These are phyloP conservation scores for Recurvirostra avosetta DNA, from an alignment of 2,113 vertebrate genomes.

Conservation along the genomic window DNA sequence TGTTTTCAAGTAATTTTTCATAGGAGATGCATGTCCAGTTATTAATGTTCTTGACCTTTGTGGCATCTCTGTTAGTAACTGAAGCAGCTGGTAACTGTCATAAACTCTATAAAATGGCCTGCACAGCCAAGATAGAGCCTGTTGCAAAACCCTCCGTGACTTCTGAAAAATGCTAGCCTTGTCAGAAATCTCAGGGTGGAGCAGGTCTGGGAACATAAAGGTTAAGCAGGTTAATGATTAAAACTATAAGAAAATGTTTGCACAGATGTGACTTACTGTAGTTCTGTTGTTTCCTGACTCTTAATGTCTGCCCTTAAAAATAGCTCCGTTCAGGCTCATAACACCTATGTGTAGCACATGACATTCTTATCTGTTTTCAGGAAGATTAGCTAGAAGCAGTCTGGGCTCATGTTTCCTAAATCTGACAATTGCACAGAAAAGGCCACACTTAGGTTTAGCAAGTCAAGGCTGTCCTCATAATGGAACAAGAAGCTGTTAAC, in stretches of 20 bases:
- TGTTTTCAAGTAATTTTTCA: neutral
- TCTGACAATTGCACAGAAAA: neutral
- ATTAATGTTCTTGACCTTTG: neutral
- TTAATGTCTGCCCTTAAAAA: neutral
- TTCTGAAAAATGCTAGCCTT: slow-evolving; percentile 2
- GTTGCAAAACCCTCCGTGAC: neutral
- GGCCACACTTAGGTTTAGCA: neutral
- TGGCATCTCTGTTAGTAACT: neutral
- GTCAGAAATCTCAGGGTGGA: slow-evolving; percentile 6
- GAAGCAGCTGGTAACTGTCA: neutral
- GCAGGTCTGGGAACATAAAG: neutral
- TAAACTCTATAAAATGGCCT: neutral
- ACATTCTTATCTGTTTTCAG: neutral
- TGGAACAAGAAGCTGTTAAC: neutral
- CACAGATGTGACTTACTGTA: neutral
- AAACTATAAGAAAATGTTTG: neutral
- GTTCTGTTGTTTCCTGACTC: neutral
- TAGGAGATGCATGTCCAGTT: neutral
- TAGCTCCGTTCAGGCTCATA: neutral
- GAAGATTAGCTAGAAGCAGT: neutral
- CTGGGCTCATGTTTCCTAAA: neutral
- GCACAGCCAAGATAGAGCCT: neutral
- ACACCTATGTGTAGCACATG: neutral
- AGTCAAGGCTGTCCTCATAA: neutral
- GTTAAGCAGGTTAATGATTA: neutral